Conservation (phyloP, 2,797 vertebrate genomes). For the Philypnodon macrostomus region DNA sequence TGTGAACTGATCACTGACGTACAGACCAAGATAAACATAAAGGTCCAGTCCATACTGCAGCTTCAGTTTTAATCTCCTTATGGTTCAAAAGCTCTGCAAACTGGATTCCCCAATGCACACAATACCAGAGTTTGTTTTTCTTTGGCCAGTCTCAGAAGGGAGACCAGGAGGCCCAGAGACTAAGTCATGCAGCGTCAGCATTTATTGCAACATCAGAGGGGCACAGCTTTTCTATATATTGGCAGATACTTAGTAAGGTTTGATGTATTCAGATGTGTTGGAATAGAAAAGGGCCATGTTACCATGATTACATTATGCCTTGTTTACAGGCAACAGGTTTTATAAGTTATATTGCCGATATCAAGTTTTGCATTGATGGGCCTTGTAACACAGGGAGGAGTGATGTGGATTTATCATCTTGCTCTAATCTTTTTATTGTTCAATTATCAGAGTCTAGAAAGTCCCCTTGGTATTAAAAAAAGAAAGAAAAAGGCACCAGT, state of each 20-base stretch:
- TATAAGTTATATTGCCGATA: slow-evolving; percentile 24
- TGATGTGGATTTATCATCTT: slow-evolving; percentile 76
- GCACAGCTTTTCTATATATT: slow-evolving; percentile 11
- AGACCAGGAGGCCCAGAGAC: slow-evolving; percentile 52
- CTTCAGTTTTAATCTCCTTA: slow-evolving; percentile 71
- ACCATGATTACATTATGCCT: not conserved
- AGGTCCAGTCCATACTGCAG: slow-evolving; percentile 37
- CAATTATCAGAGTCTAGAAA: slow-evolving; percentile 68
- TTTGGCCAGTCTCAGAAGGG: slow-evolving; percentile 55
- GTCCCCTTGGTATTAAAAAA: slow-evolving; percentile 57
- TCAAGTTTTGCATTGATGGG: slow-evolving; percentile 43
- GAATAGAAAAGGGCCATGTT: not conserved
- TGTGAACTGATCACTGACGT: slow-evolving; percentile 53
- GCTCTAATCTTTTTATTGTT: slow-evolving; percentile 82
- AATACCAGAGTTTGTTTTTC: slow-evolving; percentile 60
- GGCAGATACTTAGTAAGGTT: no score
- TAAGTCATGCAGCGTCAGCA: slow-evolving; percentile 42
- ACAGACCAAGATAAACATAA: slow-evolving; percentile 69
- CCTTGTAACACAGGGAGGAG: slow-evolving; percentile 69
- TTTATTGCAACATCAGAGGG: slow-evolving; percentile 41
- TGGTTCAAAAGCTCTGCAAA: slow-evolving; percentile 66
- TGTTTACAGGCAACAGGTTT: slow-evolving; percentile 14
- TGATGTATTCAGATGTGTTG: not conserved
- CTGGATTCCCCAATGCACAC: slow-evolving; percentile 70
- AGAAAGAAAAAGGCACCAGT: slow-evolving; percentile 52